These are phyloP conservation scores for Caenorhabditis afra DNA, from an alignment of 2,888 invertebrate species.

Conservation along the genomic window DNA sequence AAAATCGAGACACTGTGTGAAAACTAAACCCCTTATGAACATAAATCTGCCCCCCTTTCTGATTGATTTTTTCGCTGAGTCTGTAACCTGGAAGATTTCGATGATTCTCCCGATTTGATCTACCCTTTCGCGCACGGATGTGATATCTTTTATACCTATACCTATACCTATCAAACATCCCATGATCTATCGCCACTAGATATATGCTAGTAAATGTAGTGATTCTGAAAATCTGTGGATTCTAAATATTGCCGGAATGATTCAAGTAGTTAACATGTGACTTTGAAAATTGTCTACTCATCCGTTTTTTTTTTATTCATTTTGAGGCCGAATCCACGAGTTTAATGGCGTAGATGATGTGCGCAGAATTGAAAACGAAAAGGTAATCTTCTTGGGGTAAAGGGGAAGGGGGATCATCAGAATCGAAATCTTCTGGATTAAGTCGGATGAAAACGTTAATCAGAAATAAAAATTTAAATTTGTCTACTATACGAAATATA, in stretches of 20 bases:
- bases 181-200: constrained; percentile 5
- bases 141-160: not conserved
- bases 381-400: constrained; percentile 6
- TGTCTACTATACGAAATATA: constrained; percentile 19
- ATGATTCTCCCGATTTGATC: constrained; percentile 44
- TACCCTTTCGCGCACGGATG: constrained; percentile 19
- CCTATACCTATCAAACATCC: constrained; percentile 13
- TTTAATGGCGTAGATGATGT: constrained; percentile 46
- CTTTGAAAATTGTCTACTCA: not conserved
- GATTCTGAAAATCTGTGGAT: constrained; percentile 6
- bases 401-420: not conserved
- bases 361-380: not conserved
- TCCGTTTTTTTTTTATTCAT: too few species aligned
- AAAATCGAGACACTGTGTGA: constrained; percentile 28
- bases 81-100: constrained; percentile 26
- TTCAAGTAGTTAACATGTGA: constrained; percentile 2
- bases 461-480: too few species aligned
- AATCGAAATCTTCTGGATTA: constrained; percentile 21
- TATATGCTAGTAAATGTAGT: constrained; percentile 33
- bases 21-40: constrained; percentile 5
- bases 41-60: too few species aligned
- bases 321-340: constrained; percentile 56
- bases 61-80: not conserved
- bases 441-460: not conserved
- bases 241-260: constrained; percentile 2